Conservation (phyloP, 2,113 vertebrate species). For the Baryphthengus martii region DNA sequence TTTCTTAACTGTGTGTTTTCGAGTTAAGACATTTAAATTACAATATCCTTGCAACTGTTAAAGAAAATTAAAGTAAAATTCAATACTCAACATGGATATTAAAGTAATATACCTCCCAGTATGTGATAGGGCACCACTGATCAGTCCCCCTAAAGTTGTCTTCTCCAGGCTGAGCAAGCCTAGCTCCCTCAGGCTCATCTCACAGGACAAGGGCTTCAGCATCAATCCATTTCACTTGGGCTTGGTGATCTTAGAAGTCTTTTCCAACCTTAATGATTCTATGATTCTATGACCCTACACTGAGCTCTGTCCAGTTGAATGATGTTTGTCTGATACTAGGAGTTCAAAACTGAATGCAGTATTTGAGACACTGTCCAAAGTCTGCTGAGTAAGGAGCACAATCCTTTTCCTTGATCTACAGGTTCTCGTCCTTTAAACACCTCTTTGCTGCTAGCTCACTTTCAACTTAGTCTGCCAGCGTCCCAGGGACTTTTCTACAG, state of each 20-base stretch:
- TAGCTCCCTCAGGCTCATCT: background rate
- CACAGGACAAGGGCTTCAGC: background rate
- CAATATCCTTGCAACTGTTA: background rate
- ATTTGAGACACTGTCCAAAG: background rate
- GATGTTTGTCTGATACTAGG: background rate
- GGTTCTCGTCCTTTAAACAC: background rate
- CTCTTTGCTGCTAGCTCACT: background rate
- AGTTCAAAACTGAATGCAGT: background rate
- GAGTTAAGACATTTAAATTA: background rate
- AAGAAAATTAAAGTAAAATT: background rate
- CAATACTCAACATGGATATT: background rate
- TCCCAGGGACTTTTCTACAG: background rate
- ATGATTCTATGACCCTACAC: background rate
- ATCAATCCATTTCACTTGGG: background rate
- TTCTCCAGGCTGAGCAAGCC: background rate
- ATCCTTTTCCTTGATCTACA: background rate
- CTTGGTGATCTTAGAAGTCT: too few relatives aligned
- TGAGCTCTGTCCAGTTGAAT: background rate
- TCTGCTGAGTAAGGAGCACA: background rate
- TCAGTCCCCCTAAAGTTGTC: background rate
- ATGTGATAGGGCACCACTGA: background rate
- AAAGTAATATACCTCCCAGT: background rate
- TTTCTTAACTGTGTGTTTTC: background rate
- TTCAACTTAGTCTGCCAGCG: background rate
- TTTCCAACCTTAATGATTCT: too few relatives aligned